Evolutionary conservation across 2,113 vertebrate species (phyloP), one percentile per base, ranked within the genome.

Genomic region (Etia nguti): DNA sequence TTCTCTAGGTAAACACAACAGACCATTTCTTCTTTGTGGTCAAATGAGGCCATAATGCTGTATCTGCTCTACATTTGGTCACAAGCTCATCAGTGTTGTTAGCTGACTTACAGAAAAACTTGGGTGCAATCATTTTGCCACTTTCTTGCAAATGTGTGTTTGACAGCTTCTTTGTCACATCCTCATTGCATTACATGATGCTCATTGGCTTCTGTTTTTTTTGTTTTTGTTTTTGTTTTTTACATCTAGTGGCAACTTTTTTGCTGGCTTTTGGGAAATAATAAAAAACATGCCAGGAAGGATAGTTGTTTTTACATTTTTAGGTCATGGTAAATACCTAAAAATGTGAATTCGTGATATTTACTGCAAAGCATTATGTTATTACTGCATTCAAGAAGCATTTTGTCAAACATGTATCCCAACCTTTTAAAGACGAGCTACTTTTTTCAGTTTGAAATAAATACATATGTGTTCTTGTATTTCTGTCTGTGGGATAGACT

Each of bases 101-200:
- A 46, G 13, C 38, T 68, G 31, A 43, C 77, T 70, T 31, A 29
- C 11, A 20, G 13, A 56, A 34, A 24, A 80, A 18, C 22, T 54
- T 5, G 43, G 46, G 24, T 70, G 52, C 48, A 84, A 73, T 83
- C 73, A 26, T 16, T 59, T 15, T 31, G 24, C n/a, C 29, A 15
- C 50, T 34, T 79, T 81, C 52, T 87, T 81, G 90, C n/a, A 3
- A 57, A 57, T 62, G 10, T 92, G 65, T 92, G 87, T 70, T 91
- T 87, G 54, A 26, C 81, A 55, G 73, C 55, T 92, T 91, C n/a
- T 88, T 90, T 54, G 81, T n/a, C 22, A 86, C 89, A 79, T 59
- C 79, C 70, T 89, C 93, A 93, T 92, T 86, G 59, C 92, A 84
- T 93, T 83, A 91, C 94, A 91, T 92, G 83, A 90, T 80, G 87